phyloP scores from a whole-genome alignment of 1,140 invertebrate species.

The Habropoda laboriosa region DNA sequence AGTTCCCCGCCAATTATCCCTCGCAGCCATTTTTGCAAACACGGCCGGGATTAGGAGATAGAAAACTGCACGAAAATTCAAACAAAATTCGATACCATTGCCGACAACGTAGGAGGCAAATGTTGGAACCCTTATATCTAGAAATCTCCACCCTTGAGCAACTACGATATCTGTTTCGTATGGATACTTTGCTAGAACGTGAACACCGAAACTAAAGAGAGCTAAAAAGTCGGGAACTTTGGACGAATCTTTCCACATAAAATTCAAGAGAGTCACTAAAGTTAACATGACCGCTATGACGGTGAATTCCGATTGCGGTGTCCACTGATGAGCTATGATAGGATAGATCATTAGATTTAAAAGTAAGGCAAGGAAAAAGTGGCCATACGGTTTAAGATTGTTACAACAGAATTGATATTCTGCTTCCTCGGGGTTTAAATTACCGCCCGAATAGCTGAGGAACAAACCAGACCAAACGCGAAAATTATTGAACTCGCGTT shows the following conservation, averaged over 20 bases:
- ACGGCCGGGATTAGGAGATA: conserved; percentile 89
- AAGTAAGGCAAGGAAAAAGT: conserved; percentile 89
- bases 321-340: conserved; percentile 88
- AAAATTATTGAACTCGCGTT: conserved; percentile 88
- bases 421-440: conserved; percentile 88
- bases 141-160: conserved; percentile 89
- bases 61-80: conserved; percentile 90
- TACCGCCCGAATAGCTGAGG: conserved; percentile 86
- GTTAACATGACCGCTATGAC: conserved; percentile 88
- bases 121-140: conserved; percentile 90
- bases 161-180: conserved; percentile 92
- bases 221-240: conserved; percentile 87
- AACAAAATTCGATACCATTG: conserved; percentile 92
- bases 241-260: conserved; percentile 83
- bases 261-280: conserved; percentile 88
- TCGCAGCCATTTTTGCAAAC: conserved; percentile 87
- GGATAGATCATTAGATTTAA: conserved; percentile 90
- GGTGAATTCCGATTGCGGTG: conserved; percentile 91
- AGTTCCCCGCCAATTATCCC: conserved; percentile 89
- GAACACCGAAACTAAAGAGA: conserved; percentile 89
- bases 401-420: conserved; percentile 92
- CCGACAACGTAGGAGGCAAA: conserved; percentile 90
- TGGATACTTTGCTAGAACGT: conserved; percentile 91
- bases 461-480: conserved; percentile 91
- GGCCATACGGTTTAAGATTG: conserved; percentile 89